Evolutionary conservation across 2,888 invertebrate species (phyloP).

Genomic region (Tribolium freemani): DNA sequence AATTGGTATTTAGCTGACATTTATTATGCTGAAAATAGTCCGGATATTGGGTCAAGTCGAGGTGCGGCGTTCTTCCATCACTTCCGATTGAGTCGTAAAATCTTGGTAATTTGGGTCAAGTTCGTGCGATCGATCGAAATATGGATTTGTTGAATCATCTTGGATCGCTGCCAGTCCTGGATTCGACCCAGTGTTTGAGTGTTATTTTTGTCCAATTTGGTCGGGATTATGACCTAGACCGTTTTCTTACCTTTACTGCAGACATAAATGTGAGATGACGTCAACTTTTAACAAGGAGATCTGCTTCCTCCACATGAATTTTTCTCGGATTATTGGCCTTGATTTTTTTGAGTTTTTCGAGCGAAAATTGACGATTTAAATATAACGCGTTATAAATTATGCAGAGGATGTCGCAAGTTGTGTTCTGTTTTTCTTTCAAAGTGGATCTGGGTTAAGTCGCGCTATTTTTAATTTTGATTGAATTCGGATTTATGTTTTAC

Average conservation of each 20-base stretch:
- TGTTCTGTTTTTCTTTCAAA: constrained; percentile 10
- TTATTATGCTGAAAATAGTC: constrained; percentile 12
- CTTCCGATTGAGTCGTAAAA: constrained; percentile 38
- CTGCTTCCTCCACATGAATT: constrained; percentile 33
- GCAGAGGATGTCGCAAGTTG: constrained; percentile 12
- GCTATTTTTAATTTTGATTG: constrained; percentile 7
- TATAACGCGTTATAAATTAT: background rate
- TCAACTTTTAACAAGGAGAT: constrained; percentile 33
- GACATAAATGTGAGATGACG: constrained; percentile 20
- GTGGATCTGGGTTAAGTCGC: constrained; percentile 5
- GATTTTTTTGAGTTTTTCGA: background rate
- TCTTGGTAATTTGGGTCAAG: constrained; percentile 30
- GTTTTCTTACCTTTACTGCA: constrained; percentile 2
- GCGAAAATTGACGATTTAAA: background rate
- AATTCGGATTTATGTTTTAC: background rate
- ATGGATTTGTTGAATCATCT: constrained; percentile 17
- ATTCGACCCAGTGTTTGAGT: constrained; percentile 18
- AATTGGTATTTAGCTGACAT: constrained; percentile 31
- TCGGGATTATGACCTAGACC: constrained; percentile 20
- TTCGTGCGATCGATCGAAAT: constrained; percentile 21
- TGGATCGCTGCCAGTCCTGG: constrained; percentile 21
- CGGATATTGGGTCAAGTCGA: constrained; percentile 32
- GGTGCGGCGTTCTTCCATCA: constrained; percentile 34
- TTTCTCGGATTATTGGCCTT: constrained; percentile 28
- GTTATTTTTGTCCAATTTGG: constrained; percentile 8